Evolutionary conservation across 2,888 invertebrate genomes (phyloP).

Genomic region (Andrena fulva): DNA sequence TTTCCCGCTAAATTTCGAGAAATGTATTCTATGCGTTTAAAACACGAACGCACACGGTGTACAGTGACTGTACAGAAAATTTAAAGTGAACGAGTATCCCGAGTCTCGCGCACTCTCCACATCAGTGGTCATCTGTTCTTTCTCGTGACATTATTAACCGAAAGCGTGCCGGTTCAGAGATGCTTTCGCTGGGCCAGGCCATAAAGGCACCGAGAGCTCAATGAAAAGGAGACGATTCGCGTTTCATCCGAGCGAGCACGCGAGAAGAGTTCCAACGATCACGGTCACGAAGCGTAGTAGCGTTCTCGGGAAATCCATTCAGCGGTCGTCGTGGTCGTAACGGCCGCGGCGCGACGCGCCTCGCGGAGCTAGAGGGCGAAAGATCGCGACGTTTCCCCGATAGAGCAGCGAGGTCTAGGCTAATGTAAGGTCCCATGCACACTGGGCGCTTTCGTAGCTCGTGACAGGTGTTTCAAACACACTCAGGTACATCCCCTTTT

Average conservation of each 20-base stretch:
- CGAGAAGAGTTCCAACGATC: not conserved
- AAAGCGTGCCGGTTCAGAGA: not conserved
- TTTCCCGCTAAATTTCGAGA: no score
- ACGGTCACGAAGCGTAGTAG: not conserved
- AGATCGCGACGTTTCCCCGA: slow-evolving; percentile 16
- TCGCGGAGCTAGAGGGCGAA: not conserved
- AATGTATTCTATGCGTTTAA: no score
- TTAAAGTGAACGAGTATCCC: no score
- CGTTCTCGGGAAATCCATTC: slow-evolving; percentile 37
- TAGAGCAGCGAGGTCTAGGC: no score
- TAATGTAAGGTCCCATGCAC: no score
- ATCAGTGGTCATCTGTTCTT: not conserved
- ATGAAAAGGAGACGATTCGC: not conserved
- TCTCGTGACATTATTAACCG: slow-evolving; percentile 3
- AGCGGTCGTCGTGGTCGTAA: not conserved
- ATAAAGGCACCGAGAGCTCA: not conserved
- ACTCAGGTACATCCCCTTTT: no score
- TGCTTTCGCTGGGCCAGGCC: no score
- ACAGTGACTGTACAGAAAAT: no score
- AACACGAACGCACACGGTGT: no score
- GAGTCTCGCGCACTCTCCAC: no score
- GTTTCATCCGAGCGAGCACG: not conserved
- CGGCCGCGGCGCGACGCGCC: not conserved
- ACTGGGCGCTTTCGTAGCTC: no score
- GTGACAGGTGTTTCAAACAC: no score